These are phyloP conservation scores for Diprion similis DNA, from an alignment of 1,140 invertebrate species.

Conservation along the genomic window DNA sequence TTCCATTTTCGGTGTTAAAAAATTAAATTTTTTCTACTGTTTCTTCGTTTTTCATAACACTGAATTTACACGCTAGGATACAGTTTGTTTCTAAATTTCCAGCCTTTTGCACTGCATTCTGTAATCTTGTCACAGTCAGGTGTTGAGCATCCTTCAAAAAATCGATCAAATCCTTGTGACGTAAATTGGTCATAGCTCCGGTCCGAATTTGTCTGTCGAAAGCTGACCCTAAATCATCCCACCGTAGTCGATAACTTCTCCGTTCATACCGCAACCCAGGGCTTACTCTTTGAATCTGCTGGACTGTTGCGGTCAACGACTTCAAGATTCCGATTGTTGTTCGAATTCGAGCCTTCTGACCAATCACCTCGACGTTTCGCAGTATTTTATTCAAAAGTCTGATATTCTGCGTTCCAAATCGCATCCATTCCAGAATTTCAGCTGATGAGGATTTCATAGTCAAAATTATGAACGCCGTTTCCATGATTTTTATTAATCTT, in stretches of 20 bases:
- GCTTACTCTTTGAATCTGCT: slow-evolving; percentile 3
- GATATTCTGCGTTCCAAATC: slow-evolving; percentile 11
- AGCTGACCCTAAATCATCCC: slow-evolving; percentile 14
- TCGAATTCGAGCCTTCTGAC: not conserved
- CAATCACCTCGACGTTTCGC: not conserved
- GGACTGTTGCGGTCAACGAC: not conserved
- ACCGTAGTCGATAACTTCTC: not conserved
- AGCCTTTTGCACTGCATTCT: slow-evolving; percentile 4
- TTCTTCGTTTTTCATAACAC: slow-evolving; percentile 18
- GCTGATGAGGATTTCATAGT: not conserved
- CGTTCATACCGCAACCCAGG: not conserved
- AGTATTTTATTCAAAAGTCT: slow-evolving; percentile 4
- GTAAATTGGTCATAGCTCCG: slow-evolving; percentile 19
- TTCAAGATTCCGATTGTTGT: slow-evolving; percentile 7
- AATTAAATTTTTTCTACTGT: slow-evolving; percentile 24
- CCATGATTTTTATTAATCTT: slow-evolving; percentile 17
- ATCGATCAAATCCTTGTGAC: slow-evolving; percentile 15
- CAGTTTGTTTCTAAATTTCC: slow-evolving; percentile 29
- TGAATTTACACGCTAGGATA: slow-evolving; percentile 28
- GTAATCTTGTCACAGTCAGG: not conserved
- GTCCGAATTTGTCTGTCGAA: slow-evolving; percentile 14
- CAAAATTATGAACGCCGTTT: not conserved
- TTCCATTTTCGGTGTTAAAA: slow-evolving; percentile 29
- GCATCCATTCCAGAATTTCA: slow-evolving; percentile 6
- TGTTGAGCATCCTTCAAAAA: slow-evolving; percentile 19